phyloP scores from a whole-genome alignment of 2,888 invertebrate species.

The Trachelus stipa region DNA sequence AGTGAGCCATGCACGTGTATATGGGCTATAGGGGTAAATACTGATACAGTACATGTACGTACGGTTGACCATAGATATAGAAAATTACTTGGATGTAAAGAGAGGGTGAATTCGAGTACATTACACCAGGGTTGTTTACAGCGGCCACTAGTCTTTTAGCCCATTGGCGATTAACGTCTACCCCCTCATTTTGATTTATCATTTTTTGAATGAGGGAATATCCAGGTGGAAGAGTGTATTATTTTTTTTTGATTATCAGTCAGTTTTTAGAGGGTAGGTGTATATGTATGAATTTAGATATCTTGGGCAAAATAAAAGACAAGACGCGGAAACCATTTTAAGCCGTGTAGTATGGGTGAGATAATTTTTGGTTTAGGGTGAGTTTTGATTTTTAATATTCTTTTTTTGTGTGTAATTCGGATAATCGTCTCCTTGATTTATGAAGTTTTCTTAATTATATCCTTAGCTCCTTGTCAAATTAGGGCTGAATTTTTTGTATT shows the following conservation, averaged over 20 bases:
- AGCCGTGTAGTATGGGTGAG: not conserved
- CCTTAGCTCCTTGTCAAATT: not conserved
- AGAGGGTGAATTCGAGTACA: conserved; percentile 37
- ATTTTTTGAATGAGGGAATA: conserved; percentile 13
- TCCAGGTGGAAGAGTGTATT: not conserved
- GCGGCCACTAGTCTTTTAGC: conserved; percentile 38
- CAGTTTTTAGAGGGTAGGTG: not conserved
- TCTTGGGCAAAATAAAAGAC: not conserved
- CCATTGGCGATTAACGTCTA: conserved; percentile 37
- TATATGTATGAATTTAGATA: too few relatives aligned
- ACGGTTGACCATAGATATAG: not conserved
- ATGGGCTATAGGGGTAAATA: not conserved
- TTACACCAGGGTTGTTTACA: conserved; percentile 48
- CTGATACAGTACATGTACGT: not conserved
- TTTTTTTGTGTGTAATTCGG: not conserved
- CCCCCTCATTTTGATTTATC: conserved; percentile 36
- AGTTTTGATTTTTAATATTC: too few relatives aligned
- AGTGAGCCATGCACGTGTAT: conserved; percentile 21
- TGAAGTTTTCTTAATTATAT: not conserved
- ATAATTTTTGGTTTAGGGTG: not conserved
- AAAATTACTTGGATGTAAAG: conserved; percentile 18
- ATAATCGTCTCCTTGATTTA: not conserved
- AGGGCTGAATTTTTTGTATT: not conserved
- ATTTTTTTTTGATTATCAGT: not conserved
- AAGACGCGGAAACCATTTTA: not conserved